Base-by-base conservation (phyloP, 2,113 vertebrate genomes). In the Apaloderma vittatum region DNA sequence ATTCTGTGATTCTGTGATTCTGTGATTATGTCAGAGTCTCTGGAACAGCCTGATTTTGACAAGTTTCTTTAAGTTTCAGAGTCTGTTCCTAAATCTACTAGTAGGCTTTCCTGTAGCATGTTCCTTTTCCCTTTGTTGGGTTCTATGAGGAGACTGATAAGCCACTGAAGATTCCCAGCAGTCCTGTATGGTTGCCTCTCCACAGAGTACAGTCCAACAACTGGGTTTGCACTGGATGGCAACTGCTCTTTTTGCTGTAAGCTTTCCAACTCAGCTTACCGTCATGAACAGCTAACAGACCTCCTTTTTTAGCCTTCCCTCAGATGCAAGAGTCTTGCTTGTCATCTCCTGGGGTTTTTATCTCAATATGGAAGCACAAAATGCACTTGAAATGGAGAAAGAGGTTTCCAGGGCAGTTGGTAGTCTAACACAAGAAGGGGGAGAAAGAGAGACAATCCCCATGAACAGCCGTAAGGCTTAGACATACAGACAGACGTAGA, bases 371-470 rank as follows among this genome's bases (percentile, higher is more conserved):
- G 89, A 96, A 90, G 59, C 65, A 85, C 7, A 87, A 96, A 90
- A 91, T 75, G 9, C 48, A 84, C 93, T 93, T 79, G 62, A 95
- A 95, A 95, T 91, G 57, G 81, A 88, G 81, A 93, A 80, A 72
- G n/a, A 82, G 91, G 24, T 93, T 96, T 95, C 68, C 61, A 93
- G 87, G 96, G 86, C 95, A 95, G 93, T 95, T 95, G 91, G 94
- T 94, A 91, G 91, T 82, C 95, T 96, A 89, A 96, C 80, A 82
- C 52, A n/a, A 81, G 75, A 15, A 20, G 51, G 49, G 58, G 6
- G 51, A n/a, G 62, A n/a, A 87, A 78, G 55, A 40, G 70, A 86
- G 27, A 57, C 49, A 86, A 82, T 93, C 27, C 55, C 16, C 7
- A 29, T 27, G 72, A 95, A 77, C 63, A 97, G 83, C 91, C 91